Conservation (phyloP, 2,113 vertebrate species). For the Cairina moschata region DNA sequence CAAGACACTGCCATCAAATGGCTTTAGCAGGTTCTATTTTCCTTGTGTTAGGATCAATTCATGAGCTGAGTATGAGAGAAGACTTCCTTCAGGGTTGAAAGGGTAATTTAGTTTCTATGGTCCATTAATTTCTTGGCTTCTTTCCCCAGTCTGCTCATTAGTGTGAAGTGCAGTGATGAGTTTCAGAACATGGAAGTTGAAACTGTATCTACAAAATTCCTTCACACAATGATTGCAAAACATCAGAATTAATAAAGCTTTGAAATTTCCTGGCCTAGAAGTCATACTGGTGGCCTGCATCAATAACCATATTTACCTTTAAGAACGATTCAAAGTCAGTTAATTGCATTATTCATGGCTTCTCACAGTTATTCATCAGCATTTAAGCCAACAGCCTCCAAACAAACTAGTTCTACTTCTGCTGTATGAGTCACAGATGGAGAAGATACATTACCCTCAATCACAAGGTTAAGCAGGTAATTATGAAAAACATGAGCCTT, state of each 20-base stretch:
- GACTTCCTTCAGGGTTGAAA: slow-evolving; percentile 59
- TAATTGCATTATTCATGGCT: slow-evolving; percentile 4
- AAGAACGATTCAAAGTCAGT: neutral
- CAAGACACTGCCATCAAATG: neutral
- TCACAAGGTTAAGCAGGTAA: slow-evolving; percentile 56
- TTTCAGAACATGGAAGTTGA: slow-evolving; percentile 48
- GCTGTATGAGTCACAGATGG: slow-evolving; percentile 53
- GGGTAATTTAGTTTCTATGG: slow-evolving; percentile 64
- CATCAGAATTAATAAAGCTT: slow-evolving; percentile 12
- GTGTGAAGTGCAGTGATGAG: slow-evolving; percentile 3
- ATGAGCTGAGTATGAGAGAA: neutral
- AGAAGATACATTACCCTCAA: slow-evolving; percentile 41
- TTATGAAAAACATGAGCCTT: neutral
- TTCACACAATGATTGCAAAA: neutral
- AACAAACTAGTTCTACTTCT: slow-evolving; percentile 36
- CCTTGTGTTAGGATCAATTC: slow-evolving; percentile 21
- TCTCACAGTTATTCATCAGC: neutral
- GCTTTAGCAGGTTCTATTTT: slow-evolving; percentile 38
- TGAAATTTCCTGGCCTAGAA: slow-evolving; percentile 4
- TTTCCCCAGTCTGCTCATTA: slow-evolving; percentile 53
- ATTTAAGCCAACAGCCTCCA: slow-evolving; percentile 12
- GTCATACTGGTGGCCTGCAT: neutral
- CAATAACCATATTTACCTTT: neutral
- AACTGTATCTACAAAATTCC: slow-evolving; percentile 45
- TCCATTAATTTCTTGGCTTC: slow-evolving; percentile 67